These are phyloP conservation scores for Mechanitis mazaeus DNA, from an alignment of 2,888 invertebrate species.

Conservation along the genomic window DNA sequence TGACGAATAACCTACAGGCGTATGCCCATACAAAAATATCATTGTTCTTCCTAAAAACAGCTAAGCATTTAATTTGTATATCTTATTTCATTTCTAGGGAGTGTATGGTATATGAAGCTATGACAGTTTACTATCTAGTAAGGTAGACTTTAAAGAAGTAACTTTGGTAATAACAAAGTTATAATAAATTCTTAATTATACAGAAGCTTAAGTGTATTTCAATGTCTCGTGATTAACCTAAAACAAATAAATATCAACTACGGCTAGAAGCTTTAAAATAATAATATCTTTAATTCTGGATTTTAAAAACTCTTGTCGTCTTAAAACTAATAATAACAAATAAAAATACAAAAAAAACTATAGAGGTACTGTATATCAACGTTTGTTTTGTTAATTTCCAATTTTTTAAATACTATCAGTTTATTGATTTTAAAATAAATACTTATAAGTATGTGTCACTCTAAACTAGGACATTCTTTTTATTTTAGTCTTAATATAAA, in stretches of 20 bases:
- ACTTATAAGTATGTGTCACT: not conserved
- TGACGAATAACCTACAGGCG: constrained; percentile 1
- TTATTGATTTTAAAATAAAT: not conserved
- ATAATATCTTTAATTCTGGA: constrained; percentile 72
- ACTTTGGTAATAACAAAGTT: constrained; percentile 41
- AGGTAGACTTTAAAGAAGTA: constrained; percentile 34
- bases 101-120: constrained; percentile 18
- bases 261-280: constrained; percentile 53
- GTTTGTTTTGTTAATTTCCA: constrained; percentile 18
- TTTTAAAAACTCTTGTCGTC: constrained; percentile 60
- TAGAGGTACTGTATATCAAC: constrained; percentile 42
- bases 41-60: constrained; percentile 62
- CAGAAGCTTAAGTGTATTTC: constrained; percentile 23
- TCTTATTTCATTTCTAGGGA: constrained; percentile 15
- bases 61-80: constrained; percentile 49
- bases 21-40: constrained; percentile 71
- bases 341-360: constrained; percentile 45
- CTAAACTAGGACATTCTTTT: not conserved
- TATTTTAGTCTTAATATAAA: constrained; percentile 31
- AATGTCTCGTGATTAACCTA: constrained; percentile 30
- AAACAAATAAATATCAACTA: constrained; percentile 57
- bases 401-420: not conserved
- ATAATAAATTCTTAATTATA: constrained; percentile 30
- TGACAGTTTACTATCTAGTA: constrained; percentile 14
- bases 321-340: constrained; percentile 67